phyloP scores from a whole-genome alignment of 2,888 invertebrate species.

The Amaurobius ferox region DNA sequence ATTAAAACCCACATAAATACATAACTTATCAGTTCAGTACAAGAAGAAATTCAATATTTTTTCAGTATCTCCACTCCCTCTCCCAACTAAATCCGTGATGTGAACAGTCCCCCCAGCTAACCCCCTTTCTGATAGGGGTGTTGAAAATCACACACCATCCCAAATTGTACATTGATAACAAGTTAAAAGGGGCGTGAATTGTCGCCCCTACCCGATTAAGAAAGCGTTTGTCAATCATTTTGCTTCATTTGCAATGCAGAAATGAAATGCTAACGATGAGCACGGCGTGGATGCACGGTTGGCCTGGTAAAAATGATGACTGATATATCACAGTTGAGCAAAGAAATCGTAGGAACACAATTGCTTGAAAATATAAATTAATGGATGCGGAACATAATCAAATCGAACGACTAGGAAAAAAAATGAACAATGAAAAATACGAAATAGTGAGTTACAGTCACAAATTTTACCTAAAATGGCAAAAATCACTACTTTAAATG shows the following conservation, averaged over 20 bases:
- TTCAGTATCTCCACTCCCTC: not conserved
- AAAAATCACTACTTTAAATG: no score
- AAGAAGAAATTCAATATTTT: no score
- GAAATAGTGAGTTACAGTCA: no score
- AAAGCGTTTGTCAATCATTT: constrained; percentile 19
- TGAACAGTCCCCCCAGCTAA: not conserved
- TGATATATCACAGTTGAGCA: not conserved
- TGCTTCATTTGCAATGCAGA: constrained; percentile 7
- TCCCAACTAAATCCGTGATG: not conserved
- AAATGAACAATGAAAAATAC: no score
- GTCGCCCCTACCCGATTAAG: constrained; percentile 4
- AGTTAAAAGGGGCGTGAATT: constrained; percentile 22
- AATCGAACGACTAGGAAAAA: no score
- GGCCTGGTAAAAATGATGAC: not conserved
- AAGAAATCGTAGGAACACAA: not conserved
- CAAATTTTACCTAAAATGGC: no score
- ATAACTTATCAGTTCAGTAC: no score
- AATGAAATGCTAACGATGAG: not conserved
- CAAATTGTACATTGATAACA: constrained; percentile 31
- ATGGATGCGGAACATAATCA: no score
- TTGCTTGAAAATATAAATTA: no score
- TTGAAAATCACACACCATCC: not conserved
- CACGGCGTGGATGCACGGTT: not conserved
- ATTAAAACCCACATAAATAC: no score
- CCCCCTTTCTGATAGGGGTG: not conserved